Evolutionary conservation across 2,113 vertebrate genomes (phyloP).

Genomic region (Vidua chalybeata): DNA sequence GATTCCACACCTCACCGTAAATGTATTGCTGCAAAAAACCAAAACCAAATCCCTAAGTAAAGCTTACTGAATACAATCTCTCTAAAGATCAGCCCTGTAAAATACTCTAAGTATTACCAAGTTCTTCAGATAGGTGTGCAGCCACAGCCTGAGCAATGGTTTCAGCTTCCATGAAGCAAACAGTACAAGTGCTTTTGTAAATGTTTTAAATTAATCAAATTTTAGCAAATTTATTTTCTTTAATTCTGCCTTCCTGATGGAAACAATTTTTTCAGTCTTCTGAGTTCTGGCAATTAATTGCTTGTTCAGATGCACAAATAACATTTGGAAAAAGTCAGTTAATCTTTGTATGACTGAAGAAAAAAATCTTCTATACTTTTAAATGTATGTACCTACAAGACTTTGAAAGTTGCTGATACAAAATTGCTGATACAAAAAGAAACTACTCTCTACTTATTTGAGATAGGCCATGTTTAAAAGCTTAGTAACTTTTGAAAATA

Average conservation of each 20-base stretch:
- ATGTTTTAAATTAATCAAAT: not conserved
- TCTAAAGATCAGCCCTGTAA: not conserved
- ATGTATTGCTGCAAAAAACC: slow-evolving; percentile 88
- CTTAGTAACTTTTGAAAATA: not conserved
- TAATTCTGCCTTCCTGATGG: not conserved
- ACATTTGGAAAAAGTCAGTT: not conserved
- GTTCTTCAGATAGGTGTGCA: not conserved
- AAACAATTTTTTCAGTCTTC: not conserved
- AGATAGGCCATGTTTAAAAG: not conserved
- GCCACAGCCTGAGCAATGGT: not conserved
- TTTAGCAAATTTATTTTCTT: not conserved
- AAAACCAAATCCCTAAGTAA: not conserved
- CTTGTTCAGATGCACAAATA: not conserved
- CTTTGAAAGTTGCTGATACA: not conserved
- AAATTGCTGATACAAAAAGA: not conserved
- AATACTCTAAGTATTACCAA: not conserved
- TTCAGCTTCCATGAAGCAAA: not conserved
- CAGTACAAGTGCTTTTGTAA: not conserved
- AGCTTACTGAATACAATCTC: not conserved
- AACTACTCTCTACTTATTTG: not conserved
- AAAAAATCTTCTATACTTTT: not conserved
- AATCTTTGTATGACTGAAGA: not conserved
- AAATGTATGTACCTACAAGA: not conserved
- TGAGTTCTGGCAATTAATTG: not conserved
- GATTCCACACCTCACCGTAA: slow-evolving; percentile 97